Base-by-base conservation (phyloP, 2,113 vertebrate genomes). In the Ictidomys tridecemlineatus region DNA sequence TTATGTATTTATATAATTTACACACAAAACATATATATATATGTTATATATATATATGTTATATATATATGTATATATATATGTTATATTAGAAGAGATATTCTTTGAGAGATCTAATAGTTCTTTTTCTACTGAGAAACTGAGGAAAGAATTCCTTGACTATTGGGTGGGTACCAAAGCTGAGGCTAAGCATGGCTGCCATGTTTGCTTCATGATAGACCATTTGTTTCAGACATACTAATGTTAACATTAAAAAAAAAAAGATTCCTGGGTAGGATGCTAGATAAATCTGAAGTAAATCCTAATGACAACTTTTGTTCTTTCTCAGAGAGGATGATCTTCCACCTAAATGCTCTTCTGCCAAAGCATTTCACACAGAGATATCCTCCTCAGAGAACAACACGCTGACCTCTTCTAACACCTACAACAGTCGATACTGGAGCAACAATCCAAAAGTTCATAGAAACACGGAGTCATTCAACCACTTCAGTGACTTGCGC, bases 381-480 rank as follows among this genome's bases (percentile, higher is more conserved):
- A 99, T 99, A 0, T 99, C 99, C 8, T 99, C 99, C 2, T 99
- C 99, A 0, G 99, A 99, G 98, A 99, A 99, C 0, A 99, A 99
- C 98, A 99, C 99, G 0, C 98, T 99, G 90, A 99, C 99, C 5
- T 99, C 99, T 51, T 99, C 99, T 97, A 99, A 99, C 98, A 99
- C 99, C 65, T 99, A 99, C 98, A 99, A 99, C 98, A 99, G 99
- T 97, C 99, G 99, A 96, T 99, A 99, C 98, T 99, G 99, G 99
- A 99, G 99, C 20, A 99, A 99, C 95, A 99, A 99, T 92, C 99
- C 99, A 73, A 99, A 99, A 98, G 98, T 98, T 93, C 99, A 98
- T 95, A 99, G 99, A 0, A 99, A 99, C 97, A 99, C 99, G 58
- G 99, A 99, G 98, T 99, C 99, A 18, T 99, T 99, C 97, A 99